Evolutionary conservation across 2,797 vertebrate species (phyloP), one percentile per base, ranked within the genome.

Genomic region (Jordanella pulchra): DNA sequence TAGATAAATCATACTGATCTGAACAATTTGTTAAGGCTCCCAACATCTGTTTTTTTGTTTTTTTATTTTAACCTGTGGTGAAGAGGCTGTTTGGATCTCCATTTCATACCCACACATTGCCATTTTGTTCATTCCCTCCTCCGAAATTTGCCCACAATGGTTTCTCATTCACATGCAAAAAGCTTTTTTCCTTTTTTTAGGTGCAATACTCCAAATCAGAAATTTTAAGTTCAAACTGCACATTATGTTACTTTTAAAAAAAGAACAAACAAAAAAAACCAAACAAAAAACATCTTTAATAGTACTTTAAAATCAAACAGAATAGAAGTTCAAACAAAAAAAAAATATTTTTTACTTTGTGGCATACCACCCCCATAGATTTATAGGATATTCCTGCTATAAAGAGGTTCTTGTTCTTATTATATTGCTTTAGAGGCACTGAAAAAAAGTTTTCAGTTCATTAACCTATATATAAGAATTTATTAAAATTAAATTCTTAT

Each of bases 11-110:
- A 4, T 5, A 39, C 35, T 39, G 5, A 39, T 39, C 9, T 39
- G 5, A 7, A 39, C 35, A 39, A 39, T 39, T 39, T 39, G 35
- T 39, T 11, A 75, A 42, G 6, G 2, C 28, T 45, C n/a, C 69
- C 50, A 74, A 78, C 55, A 61, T 69, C 13, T 42, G 42, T 63
- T n/a, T 63, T 4, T 63, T 42, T 61, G 4, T 61, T 61, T 58
- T 39, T 42, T 6, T 63, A 1, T 23, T 39, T 39, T 39, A 7
- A 5, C 35, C 35, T 39, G 35, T 39, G 32, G 23, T 63, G 35
- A 42, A n/a, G 60, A 23, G 32, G 11, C 32, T 61, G 10, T 61
- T 53, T 23, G 17, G n/a, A 54, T n/a, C n/a, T 53, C n/a, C 2
- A 3, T 25, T 61, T 61, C 32, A 42, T 7, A n/a, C 18, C 55